Base-by-base conservation (phyloP, 2,888 invertebrate genomes). In the Mimachlamys varia region DNA sequence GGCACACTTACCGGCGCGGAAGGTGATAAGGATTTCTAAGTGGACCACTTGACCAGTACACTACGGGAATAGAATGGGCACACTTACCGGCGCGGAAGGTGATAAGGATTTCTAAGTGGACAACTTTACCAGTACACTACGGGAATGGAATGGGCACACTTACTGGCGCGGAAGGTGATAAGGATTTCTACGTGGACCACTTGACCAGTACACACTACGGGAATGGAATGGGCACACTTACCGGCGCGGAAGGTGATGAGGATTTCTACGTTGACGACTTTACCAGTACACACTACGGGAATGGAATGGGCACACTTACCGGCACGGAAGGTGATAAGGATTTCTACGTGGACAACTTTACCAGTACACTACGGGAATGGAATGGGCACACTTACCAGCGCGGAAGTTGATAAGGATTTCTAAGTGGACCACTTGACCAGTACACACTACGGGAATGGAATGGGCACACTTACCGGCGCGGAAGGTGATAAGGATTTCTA, bases 131-230 rank as follows among this genome's bases (percentile, higher is more conserved):
- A 92, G 90, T 38, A 87, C 89, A 90, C 93, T 91, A 92, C 88
- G 93, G 92, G 62, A 90, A n/a, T n/a, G n/a, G n/a, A n/a, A n/a
- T n/a, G n/a, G n/a, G n/a, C n/a, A 98, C 98, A 90, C 94, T 98
- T 97, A 95, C 98, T 97, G 90, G 99, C 97, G 94, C 98, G 98
- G 97, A 99, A 98, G 94, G 97, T 97, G 33, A 99, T 97, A n/a
- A 91, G 92, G n/a, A 94, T 92, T 33, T 92, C 92, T 5, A 94
- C 88, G 13, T 92, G 90, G 27, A 95, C 88, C 0, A 92, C 19
- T 94, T 92, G 27, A 93, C 94, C 50, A 92, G 90, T 38, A 87
- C 89, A 90, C 93, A 94, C 88, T 91, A 92, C 88, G 93, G 92
- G 62, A 90, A n/a, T n/a, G n/a, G n/a, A n/a, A n/a, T n/a, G n/a